phyloP scores from a whole-genome alignment of 30 jellyfish, hydroid and myxozoan species.

The Calvadosia cruxmelitensis region DNA sequence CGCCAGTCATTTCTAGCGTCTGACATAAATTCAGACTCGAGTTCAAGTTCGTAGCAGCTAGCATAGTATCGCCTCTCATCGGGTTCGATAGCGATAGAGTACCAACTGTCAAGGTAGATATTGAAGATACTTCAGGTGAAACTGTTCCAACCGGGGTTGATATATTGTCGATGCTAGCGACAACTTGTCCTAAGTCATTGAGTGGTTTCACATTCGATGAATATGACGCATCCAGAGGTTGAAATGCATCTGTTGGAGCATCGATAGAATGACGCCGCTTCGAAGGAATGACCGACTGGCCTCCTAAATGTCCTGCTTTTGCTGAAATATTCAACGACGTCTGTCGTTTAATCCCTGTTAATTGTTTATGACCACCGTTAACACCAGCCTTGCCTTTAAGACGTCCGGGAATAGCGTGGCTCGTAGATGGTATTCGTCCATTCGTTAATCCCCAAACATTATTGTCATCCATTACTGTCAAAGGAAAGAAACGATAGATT shows the following conservation, averaged over 20 bases:
- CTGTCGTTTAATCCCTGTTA: background rate
- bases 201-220: background rate
- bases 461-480: too few relatives aligned
- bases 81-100: too few relatives aligned
- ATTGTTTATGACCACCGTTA: too few relatives aligned
- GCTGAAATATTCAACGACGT: background rate
- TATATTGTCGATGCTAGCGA: background rate
- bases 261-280: background rate
- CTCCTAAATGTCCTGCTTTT: background rate
- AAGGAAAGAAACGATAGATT: too few relatives aligned
- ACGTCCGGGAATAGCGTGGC: too few relatives aligned
- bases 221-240: background rate
- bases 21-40: constrained; percentile 60
- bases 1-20: constrained; percentile 22
- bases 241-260: background rate
- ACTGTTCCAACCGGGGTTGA: background rate
- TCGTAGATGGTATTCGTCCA: too few relatives aligned
- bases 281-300: background rate
- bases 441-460: too few relatives aligned
- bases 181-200: background rate
- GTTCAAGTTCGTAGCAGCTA: constrained; percentile 15
- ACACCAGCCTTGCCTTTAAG: too few relatives aligned
- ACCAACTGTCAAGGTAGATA: too few relatives aligned
- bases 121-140: too few relatives aligned
- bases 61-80: background rate